Conservation (phyloP, 2,888 invertebrate genomes). For the Drosophila nr. fundita region DNA sequence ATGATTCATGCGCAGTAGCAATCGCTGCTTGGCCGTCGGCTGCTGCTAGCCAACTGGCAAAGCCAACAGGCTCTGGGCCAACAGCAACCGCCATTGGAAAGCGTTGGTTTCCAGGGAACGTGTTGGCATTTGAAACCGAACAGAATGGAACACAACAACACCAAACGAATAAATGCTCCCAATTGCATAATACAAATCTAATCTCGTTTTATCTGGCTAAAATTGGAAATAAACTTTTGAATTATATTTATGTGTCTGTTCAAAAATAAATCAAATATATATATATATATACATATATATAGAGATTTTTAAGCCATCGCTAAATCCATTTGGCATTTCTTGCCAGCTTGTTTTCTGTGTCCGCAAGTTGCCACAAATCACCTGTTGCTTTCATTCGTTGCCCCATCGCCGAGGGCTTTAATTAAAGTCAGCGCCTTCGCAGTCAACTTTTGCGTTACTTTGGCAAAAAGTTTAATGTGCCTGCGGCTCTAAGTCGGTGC, state of each 20-base stretch:
- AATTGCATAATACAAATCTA: conserved; percentile 60
- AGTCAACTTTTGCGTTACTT: conserved; percentile 59
- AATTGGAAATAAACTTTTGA: conserved; percentile 41
- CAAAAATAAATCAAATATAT: conserved; percentile 5
- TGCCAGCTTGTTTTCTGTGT: neutral
- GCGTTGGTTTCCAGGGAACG: conserved; percentile 45
- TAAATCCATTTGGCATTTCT: neutral
- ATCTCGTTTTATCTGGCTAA: conserved; percentile 30
- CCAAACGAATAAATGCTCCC: conserved; percentile 44
- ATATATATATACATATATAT: neutral
- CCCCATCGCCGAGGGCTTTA: conserved; percentile 37
- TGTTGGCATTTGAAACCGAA: conserved; percentile 53
- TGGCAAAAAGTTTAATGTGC: conserved; percentile 56
- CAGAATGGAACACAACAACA: conserved; percentile 41
- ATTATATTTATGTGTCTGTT: conserved; percentile 15
- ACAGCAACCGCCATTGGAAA: conserved; percentile 21
- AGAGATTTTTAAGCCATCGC: neutral
- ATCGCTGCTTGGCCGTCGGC: conserved; percentile 24
- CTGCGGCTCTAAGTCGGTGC: conserved; percentile 44
- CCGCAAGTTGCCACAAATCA: conserved; percentile 43
- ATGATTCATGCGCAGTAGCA: conserved; percentile 52
- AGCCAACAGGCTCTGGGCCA: neutral
- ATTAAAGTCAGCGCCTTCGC: conserved; percentile 55
- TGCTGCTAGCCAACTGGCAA: conserved; percentile 43
- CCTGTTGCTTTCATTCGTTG: conserved; percentile 58